Base-by-base conservation (phyloP, 2,113 vertebrate species). In the Cichladusa arquata region DNA sequence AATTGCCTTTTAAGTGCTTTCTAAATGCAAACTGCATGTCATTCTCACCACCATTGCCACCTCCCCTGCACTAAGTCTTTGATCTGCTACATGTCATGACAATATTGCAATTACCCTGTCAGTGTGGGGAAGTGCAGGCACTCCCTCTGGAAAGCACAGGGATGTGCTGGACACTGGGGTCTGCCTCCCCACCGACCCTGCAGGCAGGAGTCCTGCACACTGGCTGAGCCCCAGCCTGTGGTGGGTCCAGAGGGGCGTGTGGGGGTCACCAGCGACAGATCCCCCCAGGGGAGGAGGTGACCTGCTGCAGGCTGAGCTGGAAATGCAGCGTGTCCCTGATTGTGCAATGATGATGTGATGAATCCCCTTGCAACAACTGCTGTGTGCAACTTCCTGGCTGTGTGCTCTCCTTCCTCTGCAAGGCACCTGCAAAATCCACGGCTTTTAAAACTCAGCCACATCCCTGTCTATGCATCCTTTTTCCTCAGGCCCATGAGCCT, bases 1-100 rank as follows among this genome's bases (percentile, higher is more conserved):
- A 96, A 97, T 96, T 95, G 93, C 95, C 95, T 92, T 96, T 90
- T 93, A 96, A 96, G 93, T 95, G 96, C 95, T 96, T 96, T 95
- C 95, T 93, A 96, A 96, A 95, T 95, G 92, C 94, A 96, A 96
- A 92, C 93, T 81, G 93, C 77, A 90, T 92, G 93, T 96, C 90
- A 96, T 93, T 92, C 85, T 86, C 54, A 90, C 72, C 82, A 51
- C 56, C 33, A 66, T 38, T 56, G 93, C 92, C 93, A 94, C 95
- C 90, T 94, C 92, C 92, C 57, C 90, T 86, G 92, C 93, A 94
- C 82, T 83, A 83, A 86, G 92, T 16, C 94, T 97, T 96, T 96
- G 96, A 96, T 94, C 96, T 86, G 14, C 93, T 86, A 3, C n/a
- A 19, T 94, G 92, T 94, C 96, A 93, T 83, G 93, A 95, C 94